Evolutionary conservation across 2,888 invertebrate species (phyloP).

Genomic region (Pomacea canaliculata): DNA sequence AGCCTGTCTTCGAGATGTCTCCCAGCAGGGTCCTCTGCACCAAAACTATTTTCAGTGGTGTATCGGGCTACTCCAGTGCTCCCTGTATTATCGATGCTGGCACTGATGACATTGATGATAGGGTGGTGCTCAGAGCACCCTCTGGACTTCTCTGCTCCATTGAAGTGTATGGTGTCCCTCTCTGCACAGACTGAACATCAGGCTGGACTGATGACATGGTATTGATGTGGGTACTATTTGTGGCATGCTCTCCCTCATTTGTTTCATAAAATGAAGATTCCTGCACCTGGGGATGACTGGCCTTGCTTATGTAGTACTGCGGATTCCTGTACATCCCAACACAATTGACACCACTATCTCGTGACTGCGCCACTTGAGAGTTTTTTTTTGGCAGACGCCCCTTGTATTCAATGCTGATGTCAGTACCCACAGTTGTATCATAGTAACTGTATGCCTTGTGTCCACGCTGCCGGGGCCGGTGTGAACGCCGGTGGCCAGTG

Average conservation of each 20-base stretch:
- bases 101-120: conserved; percentile 10
- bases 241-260: neutral
- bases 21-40: neutral
- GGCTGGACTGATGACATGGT: conserved; percentile 8
- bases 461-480: conserved; percentile 31
- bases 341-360: conserved; percentile 67
- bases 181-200: conserved; percentile 12
- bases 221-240: neutral
- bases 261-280: neutral
- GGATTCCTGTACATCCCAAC: conserved; percentile 47
- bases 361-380: conserved; percentile 50
- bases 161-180: conserved; percentile 23
- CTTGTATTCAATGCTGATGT: conserved; percentile 59
- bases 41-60: neutral
- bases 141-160: conserved; percentile 22
- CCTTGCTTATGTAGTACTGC: conserved; percentile 24
- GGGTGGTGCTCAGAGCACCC: conserved; percentile 13
- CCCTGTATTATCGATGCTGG: neutral
- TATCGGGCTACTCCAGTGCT: neutral
- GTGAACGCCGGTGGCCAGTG: conserved; percentile 22
- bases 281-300: conserved; percentile 8
- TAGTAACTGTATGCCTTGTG: conserved; percentile 41
- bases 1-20: conserved; percentile 7
- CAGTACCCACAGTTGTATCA: conserved; percentile 35
- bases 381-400: conserved; percentile 59